A percentile compares a stretch with the other conserved stretches of the same genome.
Conservation (phyloP, 1,140 invertebrate genomes). For the Drosophila bocki region DNA sequence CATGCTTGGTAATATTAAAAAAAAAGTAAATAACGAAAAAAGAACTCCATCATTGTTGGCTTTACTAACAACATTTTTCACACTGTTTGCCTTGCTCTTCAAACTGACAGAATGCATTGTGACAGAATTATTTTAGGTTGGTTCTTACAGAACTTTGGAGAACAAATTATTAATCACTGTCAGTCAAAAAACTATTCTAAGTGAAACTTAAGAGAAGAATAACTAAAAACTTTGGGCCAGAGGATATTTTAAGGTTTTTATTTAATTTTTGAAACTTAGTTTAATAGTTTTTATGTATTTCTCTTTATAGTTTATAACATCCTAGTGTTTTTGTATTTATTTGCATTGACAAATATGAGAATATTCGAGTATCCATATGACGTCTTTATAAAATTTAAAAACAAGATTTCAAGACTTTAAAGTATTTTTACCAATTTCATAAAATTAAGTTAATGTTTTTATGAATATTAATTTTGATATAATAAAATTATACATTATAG, state of each 20-base stretch:
- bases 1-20: conserved; percentile 21
- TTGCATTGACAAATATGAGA: too few relatives aligned
- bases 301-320: too few relatives aligned
- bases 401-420: not conserved
- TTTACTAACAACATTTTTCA: conserved; percentile 50
- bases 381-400: not conserved
- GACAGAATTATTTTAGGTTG: conserved; percentile 22
- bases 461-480: not conserved
- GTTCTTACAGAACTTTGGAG: conserved; percentile 10
- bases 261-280: too few relatives aligned
- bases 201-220: not conserved
- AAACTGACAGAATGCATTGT: conserved; percentile 34
- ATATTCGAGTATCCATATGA: not conserved
- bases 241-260: not conserved
- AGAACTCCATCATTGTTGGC: conserved; percentile 42
- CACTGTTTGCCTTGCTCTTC: conserved; percentile 46
- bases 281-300: too few relatives aligned
- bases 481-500: not conserved
- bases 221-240: not conserved
- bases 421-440: not conserved
- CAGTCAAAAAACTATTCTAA: conserved; percentile 1
- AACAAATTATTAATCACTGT: conserved; percentile 22
- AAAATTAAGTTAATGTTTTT: not conserved
- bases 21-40: conserved; percentile 34
- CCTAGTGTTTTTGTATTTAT: too few relatives aligned